Percentiles rank a stretch among this genome's conserved stretches.
Conservation (phyloP, 2,888 invertebrate genomes). For the Agonopterix subpropinquella region DNA sequence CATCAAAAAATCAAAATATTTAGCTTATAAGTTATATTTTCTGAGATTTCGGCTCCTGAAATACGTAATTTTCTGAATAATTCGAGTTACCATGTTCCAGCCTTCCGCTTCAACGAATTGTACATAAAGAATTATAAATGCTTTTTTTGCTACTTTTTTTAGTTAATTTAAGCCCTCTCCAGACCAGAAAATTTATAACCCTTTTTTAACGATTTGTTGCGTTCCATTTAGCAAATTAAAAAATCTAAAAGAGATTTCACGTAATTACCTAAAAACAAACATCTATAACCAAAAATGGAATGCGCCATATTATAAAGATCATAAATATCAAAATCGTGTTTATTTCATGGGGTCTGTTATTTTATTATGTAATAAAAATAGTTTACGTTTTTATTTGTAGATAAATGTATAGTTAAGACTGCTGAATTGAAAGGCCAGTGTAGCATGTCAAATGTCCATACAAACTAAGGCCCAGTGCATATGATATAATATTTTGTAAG, state of each 20-base stretch:
- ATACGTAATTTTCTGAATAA: constrained; percentile 54
- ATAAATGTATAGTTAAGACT: constrained; percentile 13
- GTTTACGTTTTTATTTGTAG: constrained; percentile 8
- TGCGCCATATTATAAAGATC: too few relatives aligned
- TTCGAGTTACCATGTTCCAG: constrained; percentile 65
- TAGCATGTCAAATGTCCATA: too few relatives aligned
- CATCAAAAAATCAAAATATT: constrained; percentile 52
- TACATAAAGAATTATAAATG: constrained; percentile 44
- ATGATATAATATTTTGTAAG: too few relatives aligned
- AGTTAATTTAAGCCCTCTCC: background rate
- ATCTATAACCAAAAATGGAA: too few relatives aligned
- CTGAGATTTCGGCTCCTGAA: constrained; percentile 28
- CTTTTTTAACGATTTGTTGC: background rate
- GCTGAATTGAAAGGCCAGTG: constrained; percentile 1
- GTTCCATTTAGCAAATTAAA: background rate
- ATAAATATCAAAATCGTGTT: too few relatives aligned
- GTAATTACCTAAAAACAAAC: too few relatives aligned
- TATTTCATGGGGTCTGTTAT: background rate
- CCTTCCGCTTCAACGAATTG: constrained; percentile 50
- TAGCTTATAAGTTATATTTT: constrained; percentile 23
- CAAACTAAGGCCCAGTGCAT: too few relatives aligned
- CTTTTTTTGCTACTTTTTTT: constrained; percentile 28
- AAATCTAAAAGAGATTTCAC: too few relatives aligned
- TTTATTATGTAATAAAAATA: background rate
- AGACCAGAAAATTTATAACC: background rate